phyloP scores from a whole-genome alignment of 2,888 invertebrate species.

The Hyposoter dolosus region DNA sequence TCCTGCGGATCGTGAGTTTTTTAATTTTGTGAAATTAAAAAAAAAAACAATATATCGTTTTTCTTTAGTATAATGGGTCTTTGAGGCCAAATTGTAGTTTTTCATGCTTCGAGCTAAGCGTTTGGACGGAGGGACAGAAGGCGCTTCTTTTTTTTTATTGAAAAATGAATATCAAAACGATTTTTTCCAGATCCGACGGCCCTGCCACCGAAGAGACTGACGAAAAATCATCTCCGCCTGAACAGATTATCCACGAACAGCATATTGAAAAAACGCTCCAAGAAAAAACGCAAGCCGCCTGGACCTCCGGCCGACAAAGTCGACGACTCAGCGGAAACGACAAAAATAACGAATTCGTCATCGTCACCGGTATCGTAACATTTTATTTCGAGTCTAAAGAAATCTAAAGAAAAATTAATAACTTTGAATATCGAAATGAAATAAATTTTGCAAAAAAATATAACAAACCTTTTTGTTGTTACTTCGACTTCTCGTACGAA shows the following conservation, averaged over 20 bases:
- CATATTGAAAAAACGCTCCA: slow-evolving; percentile 31
- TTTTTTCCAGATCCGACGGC: slow-evolving; percentile 78
- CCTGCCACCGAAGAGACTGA: slow-evolving; percentile 76
- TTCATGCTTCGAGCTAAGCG: background rate
- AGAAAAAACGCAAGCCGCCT: slow-evolving; percentile 54
- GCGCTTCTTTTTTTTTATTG: background rate
- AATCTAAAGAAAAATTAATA: background rate
- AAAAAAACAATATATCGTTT: background rate
- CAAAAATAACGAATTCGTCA: slow-evolving; percentile 55
- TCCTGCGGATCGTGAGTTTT: slow-evolving; percentile 81
- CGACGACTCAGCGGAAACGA: slow-evolving; percentile 68
- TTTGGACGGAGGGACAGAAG: background rate
- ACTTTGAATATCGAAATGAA: background rate
- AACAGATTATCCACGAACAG: slow-evolving; percentile 41
- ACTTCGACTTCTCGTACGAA: background rate
- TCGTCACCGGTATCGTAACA: slow-evolving; percentile 38
- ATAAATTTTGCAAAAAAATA: background rate
- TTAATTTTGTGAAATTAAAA: background rate
- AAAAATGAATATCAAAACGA: background rate
- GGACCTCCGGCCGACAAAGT: slow-evolving; percentile 40
- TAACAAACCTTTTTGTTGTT: background rate
- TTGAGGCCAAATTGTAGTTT: background rate
- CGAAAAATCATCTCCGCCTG: slow-evolving; percentile 38
- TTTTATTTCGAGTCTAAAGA: slow-evolving; percentile 4
- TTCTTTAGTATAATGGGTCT: background rate